phyloP scores from a whole-genome alignment of 2,113 vertebrate species.

The Paramisgurnus dabryanus region DNA sequence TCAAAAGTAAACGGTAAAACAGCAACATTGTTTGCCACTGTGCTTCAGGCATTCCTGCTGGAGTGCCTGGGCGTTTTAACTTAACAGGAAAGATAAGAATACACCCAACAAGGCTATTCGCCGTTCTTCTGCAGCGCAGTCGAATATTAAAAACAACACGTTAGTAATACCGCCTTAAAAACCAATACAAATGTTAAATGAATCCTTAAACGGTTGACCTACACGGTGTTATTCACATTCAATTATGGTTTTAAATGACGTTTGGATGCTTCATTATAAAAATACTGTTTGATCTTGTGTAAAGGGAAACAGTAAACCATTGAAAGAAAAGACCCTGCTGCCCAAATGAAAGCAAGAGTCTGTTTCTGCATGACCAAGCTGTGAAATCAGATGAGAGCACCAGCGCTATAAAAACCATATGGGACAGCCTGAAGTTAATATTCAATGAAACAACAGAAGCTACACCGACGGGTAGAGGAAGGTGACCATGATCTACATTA shows the following conservation, averaged over 20 bases:
- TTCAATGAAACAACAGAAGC: neutral
- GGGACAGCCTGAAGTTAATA: neutral
- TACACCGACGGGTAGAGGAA: neutral
- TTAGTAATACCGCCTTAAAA: no score
- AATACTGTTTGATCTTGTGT: neutral
- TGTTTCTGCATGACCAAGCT: neutral
- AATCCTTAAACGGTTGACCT: neutral
- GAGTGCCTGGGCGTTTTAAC: neutral
- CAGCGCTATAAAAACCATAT: neutral
- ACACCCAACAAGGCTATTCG: neutral
- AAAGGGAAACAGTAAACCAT: neutral
- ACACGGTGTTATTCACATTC: neutral
- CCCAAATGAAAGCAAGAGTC: neutral
- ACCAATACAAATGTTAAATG: neutral
- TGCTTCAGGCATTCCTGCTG: neutral
- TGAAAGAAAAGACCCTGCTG: neutral
- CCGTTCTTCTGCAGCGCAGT: conserved; percentile 2
- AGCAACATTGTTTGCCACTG: neutral
- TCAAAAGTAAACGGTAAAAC: conserved; percentile 20
- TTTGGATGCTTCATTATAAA: neutral
- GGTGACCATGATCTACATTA: neutral
- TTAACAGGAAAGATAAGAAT: neutral
- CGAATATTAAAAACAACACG: conserved; percentile 1
- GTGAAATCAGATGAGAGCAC: conserved; percentile 9
- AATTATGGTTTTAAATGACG: neutral